Evolutionary conservation across 2,113 vertebrate genomes (phyloP).

Genomic region (Syngnathus floridae): DNA sequence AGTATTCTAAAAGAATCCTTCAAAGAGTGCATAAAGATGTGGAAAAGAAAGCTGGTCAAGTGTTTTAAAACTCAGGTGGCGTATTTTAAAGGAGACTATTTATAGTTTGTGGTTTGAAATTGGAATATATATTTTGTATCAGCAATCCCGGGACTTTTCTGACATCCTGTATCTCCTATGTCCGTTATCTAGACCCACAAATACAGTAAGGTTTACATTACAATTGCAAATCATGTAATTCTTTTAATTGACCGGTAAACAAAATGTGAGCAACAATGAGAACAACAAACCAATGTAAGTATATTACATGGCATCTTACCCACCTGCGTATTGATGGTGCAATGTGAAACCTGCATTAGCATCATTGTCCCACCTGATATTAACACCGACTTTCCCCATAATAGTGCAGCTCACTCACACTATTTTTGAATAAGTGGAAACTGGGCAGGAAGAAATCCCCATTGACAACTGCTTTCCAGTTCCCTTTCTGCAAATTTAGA

Average conservation of each 20-base stretch:
- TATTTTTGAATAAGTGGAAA: constrained; percentile 45
- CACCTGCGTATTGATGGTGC: not conserved
- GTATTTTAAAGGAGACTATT: no score
- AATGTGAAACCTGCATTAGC: not conserved
- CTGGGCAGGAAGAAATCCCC: constrained; percentile 43
- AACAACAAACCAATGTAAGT: not conserved
- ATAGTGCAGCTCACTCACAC: not conserved
- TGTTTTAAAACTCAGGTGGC: no score
- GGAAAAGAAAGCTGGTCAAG: no score
- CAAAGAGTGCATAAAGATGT: no score
- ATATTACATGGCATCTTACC: not conserved
- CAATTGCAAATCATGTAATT: not conserved
- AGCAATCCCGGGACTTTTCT: no score
- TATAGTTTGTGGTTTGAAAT: no score
- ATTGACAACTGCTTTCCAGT: constrained; percentile 52
- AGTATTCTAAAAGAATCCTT: no score
- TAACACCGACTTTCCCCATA: constrained; percentile 27
- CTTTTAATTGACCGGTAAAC: no score
- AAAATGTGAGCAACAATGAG: not conserved
- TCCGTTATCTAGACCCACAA: no score
- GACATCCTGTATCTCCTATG: no score
- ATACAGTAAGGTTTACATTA: not conserved
- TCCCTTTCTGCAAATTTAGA: constrained; percentile 32
- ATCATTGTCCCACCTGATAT: constrained; percentile 9
- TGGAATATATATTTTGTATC: no score